These are phyloP conservation scores for Azemiops feae DNA, from an alignment of 2,113 vertebrate genomes.

Conservation along the genomic window DNA sequence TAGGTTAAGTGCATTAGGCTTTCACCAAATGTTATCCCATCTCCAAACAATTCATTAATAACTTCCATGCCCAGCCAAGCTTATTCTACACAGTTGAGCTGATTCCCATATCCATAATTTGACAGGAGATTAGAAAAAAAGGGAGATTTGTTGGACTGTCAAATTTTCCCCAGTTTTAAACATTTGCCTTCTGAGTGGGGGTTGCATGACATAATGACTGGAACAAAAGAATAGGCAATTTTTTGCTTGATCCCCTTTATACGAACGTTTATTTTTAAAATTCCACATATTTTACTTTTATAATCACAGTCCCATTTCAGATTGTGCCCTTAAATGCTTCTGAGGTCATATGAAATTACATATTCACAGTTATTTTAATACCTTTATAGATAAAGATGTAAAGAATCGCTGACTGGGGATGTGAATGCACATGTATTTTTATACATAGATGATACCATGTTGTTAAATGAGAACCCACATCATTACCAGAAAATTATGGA, in stretches of 20 bases:
- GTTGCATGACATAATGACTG: background rate
- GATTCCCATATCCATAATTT: background rate
- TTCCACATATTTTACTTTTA: background rate
- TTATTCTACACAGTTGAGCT: background rate
- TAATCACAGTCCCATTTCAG: background rate
- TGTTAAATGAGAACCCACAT: background rate
- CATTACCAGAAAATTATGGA: background rate
- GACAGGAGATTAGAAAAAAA: background rate
- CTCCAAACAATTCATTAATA: background rate
- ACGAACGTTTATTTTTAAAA: background rate
- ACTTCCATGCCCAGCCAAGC: background rate
- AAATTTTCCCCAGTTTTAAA: background rate
- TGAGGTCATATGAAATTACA: background rate
- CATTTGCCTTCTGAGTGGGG: background rate
- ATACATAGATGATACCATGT: background rate
- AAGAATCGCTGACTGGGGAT: background rate
- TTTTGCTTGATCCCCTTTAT: background rate
- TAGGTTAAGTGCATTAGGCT: background rate
- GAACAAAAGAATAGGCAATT: background rate
- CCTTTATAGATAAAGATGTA: background rate
- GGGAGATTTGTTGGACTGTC: background rate
- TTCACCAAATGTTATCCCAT: background rate
- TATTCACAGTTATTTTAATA: background rate
- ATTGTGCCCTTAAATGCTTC: background rate
- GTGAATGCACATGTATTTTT: background rate